These are phyloP conservation scores for Acrocephalus arundinaceus DNA, from an alignment of 2,113 vertebrate genomes.

Conservation along the genomic window DNA sequence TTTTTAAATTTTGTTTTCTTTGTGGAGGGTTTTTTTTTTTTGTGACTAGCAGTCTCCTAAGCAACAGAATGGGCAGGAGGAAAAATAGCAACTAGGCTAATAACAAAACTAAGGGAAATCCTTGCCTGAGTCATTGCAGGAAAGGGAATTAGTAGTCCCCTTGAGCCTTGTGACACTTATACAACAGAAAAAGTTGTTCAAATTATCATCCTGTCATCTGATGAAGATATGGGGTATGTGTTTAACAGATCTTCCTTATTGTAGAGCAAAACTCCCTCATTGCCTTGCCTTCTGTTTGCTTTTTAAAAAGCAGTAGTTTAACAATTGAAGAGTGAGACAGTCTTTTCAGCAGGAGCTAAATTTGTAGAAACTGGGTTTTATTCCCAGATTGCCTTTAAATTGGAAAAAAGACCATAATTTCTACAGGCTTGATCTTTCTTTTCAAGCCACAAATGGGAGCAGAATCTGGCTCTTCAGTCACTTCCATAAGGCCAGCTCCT, in stretches of 20 bases:
- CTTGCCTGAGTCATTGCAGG: conserved; percentile 24
- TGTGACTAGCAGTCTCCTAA: conserved; percentile 17
- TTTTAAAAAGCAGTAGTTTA: background rate
- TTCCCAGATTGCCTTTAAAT: background rate
- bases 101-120: conserved; percentile 43
- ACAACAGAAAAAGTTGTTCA: background rate
- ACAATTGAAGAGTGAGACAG: background rate
- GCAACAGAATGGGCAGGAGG: conserved; percentile 1
- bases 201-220: background rate
- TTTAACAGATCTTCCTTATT: background rate
- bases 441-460: background rate
- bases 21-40: background rate
- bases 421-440: background rate
- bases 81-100: conserved; percentile 43
- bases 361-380: background rate
- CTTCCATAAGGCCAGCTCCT: background rate
- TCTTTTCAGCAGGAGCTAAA: background rate
- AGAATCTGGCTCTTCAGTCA: background rate
- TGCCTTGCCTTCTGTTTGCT: background rate
- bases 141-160: conserved; percentile 13
- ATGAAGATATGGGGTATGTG: background rate
- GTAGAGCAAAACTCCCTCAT: background rate
- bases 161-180: conserved; percentile 3
- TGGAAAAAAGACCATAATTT: background rate
- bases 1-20: background rate